These are phyloP conservation scores for Pachymerium ferrugineum DNA, from an alignment of 2,888 invertebrate genomes.

Conservation along the genomic window DNA sequence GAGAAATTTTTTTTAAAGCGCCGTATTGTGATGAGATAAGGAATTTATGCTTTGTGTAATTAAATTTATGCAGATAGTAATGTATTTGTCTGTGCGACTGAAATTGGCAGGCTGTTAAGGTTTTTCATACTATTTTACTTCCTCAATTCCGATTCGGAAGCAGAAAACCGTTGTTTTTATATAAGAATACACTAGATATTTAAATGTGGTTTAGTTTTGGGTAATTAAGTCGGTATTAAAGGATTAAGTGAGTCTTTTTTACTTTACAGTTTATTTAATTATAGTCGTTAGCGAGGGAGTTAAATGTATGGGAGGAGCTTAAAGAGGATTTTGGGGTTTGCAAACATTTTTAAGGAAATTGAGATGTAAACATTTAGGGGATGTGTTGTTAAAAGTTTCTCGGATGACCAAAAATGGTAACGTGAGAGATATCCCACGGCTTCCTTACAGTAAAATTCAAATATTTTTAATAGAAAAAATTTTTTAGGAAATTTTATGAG, in stretches of 20 bases:
- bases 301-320: too few relatives aligned
- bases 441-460: neutral
- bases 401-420: conserved; percentile 4
- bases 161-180: too few relatives aligned
- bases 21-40: neutral
- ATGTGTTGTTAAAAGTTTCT: neutral
- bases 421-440: neutral
- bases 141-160: conserved; percentile 4
- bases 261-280: neutral
- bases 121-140: neutral
- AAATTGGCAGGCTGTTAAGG: neutral
- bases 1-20: too few relatives aligned
- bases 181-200: too few relatives aligned
- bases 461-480: neutral
- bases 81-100: neutral
- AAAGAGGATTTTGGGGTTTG: neutral
- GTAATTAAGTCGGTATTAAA: too few relatives aligned
- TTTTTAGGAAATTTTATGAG: too few relatives aligned
- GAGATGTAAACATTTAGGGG: conserved; percentile 9
- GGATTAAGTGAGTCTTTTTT: neutral
- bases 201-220: too few relatives aligned
- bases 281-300: too few relatives aligned
- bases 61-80: neutral
- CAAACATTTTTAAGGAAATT: neutral
- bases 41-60: neutral